Evolutionary conservation across 2,113 vertebrate genomes (phyloP).

Genomic region (Balaenoptera acutorostrata): DNA sequence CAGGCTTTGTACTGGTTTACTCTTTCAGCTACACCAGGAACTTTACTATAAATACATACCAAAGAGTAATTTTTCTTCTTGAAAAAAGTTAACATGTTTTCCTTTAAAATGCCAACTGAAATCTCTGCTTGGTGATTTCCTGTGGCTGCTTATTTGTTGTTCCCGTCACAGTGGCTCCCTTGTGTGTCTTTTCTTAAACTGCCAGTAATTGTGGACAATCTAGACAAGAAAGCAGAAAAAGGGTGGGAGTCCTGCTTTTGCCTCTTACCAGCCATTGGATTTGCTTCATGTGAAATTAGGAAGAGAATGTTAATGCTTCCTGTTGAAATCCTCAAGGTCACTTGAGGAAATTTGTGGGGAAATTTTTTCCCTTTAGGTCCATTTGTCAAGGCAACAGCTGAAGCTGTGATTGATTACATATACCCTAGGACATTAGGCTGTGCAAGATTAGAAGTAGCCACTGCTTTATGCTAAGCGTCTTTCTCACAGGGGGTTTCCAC

Average conservation of each 20-base stretch:
- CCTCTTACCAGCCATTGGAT: neutral
- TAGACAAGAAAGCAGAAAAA: neutral
- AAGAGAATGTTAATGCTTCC: neutral
- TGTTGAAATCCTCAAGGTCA: neutral
- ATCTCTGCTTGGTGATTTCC: neutral
- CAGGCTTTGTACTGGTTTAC: neutral
- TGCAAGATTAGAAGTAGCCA: neutral
- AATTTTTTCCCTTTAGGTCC: neutral
- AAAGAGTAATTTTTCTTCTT: neutral
- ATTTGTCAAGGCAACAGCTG: constrained; percentile 14
- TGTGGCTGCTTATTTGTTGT: neutral
- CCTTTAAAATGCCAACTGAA: neutral
- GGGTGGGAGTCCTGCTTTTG: neutral
- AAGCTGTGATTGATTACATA: neutral
- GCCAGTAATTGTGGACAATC: neutral
- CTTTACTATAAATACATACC: neutral
- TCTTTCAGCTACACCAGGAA: neutral
- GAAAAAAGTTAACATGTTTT: neutral
- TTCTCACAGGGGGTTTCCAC: neutral
- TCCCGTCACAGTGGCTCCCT: neutral
- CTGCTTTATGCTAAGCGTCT: neutral
- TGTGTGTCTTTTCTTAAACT: neutral
- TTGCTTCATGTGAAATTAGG: neutral
- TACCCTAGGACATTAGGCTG: neutral
- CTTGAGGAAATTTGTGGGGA: neutral